Conservation (phyloP, 2,113 vertebrate species). For the Psilopsiagon aymara region DNA sequence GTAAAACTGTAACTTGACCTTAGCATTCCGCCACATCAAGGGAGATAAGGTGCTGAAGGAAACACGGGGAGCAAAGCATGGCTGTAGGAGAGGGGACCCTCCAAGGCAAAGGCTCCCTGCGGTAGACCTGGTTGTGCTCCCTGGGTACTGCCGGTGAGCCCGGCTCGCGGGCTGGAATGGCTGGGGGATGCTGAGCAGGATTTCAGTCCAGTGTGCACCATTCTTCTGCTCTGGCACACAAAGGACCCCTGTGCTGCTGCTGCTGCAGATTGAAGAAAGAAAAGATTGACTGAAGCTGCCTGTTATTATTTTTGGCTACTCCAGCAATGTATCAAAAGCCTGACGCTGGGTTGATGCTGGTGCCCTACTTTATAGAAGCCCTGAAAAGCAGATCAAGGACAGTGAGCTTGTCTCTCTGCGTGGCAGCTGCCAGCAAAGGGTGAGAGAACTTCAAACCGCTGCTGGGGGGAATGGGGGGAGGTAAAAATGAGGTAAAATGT, state of each 20-base stretch:
- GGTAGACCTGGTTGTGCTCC: fast-evolving
- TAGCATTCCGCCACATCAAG: background rate
- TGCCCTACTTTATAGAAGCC: constrained; percentile 66
- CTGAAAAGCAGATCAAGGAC: constrained; percentile 68
- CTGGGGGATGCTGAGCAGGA: background rate
- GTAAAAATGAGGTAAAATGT: background rate
- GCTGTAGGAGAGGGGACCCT: background rate
- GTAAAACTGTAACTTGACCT: constrained; percentile 66
- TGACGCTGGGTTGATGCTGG: constrained; percentile 35
- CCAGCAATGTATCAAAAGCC: constrained; percentile 65
- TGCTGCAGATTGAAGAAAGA: background rate
- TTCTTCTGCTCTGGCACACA: background rate
- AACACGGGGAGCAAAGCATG: background rate
- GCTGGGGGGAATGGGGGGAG: background rate
- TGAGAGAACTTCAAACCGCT: constrained; percentile 54
- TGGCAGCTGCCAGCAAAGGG: constrained; percentile 56
- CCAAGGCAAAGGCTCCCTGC: background rate
- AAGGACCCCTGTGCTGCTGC: constrained; percentile 30
- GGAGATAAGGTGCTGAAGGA: constrained; percentile 37
- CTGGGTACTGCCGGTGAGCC: background rate
- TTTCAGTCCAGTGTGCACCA: fast-evolving
- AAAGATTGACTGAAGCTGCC: constrained; percentile 27
- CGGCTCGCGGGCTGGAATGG: fast-evolving
- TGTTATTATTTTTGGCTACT: constrained; percentile 54
- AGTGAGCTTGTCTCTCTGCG: constrained; percentile 46